Percentiles rank a stretch among this genome's conserved stretches.
These are phyloP conservation scores for Phalera bucephala DNA, from an alignment of 2,888 invertebrate species.

Conservation along the genomic window DNA sequence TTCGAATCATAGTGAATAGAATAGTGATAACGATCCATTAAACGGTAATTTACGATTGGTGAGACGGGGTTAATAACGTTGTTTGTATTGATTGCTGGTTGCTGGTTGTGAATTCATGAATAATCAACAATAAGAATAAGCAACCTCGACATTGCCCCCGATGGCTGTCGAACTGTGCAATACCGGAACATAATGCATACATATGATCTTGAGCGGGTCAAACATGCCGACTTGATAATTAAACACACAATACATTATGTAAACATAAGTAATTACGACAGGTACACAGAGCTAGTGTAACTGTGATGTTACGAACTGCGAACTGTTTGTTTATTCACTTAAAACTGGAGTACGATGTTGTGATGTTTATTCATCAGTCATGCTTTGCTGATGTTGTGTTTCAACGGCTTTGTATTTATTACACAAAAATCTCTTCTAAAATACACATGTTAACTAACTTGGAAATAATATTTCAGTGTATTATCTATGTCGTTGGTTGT, in stretches of 20 bases:
- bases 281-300: constrained; percentile 9
- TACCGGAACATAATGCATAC: constrained; percentile 19
- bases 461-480: no score
- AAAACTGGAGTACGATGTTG: background rate
- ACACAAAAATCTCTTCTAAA: no score
- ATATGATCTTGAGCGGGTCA: constrained; percentile 26
- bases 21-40: background rate
- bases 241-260: constrained; percentile 18
- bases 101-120: constrained; percentile 11
- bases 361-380: background rate
- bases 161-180: constrained; percentile 23
- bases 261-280: constrained; percentile 25
- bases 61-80: background rate
- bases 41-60: background rate
- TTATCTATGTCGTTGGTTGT: no score
- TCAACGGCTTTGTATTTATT: no score
- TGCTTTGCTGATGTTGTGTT: background rate
- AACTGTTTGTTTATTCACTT: background rate
- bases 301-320: background rate
- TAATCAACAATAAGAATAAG: constrained; percentile 12
- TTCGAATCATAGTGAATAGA: background rate
- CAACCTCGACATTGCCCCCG: constrained; percentile 38
- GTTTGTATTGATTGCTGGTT: background rate
- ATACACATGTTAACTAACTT: no score
- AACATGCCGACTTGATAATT: constrained; percentile 20